Base-by-base conservation (phyloP, 2,888 invertebrate genomes). In the Clepsis dumicolana region DNA sequence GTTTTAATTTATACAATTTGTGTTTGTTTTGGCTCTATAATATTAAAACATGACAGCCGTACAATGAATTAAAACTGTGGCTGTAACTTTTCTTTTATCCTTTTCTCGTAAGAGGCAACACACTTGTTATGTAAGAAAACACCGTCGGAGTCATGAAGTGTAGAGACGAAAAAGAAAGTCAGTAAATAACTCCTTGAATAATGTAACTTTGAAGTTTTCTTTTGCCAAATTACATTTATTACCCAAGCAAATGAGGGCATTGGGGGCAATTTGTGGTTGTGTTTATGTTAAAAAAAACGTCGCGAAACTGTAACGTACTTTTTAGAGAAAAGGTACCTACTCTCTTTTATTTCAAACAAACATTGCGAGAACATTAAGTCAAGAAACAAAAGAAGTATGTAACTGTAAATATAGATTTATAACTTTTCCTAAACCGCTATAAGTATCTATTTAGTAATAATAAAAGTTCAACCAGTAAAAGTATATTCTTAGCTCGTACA, bases 141-240 rank as follows among this genome's bases (percentile, higher is more conserved):
- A 48, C 4, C 21, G 48, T 10, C 48, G 21, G 48, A 21, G n/a
- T 25, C 52, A n/a, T 52, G 27, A 52, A 52, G 21, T 32, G 21
- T n/a, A 24, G 29, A 44, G 29, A 54, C 21, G 35, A 21, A 56
- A 35, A 56, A 35, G 32, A 59, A 65, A 59, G n/a, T n/a, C 16
- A 16, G 14, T 54, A 25, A 57, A 29, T 50, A 32, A 66, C 25
- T 41, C 16, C 25, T 53, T 54, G 44, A 32, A 48, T 41, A 53
- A 66, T 27, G 48, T 62, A 24, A 67, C 56, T 67, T 65, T 56
- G 27, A 60, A 53, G 60, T 60, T 60, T 67, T 54, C 48, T 66
- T 50, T 62, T 50, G 62, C 27, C 50, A 62, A 67, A 67, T 67
- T 62, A 62, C 62, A 62, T 67, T 62, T 62, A 67, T 67, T 62